Evolutionary conservation across 2,888 invertebrate species (phyloP).

Genomic region (Lordiphosa fenestrarum): DNA sequence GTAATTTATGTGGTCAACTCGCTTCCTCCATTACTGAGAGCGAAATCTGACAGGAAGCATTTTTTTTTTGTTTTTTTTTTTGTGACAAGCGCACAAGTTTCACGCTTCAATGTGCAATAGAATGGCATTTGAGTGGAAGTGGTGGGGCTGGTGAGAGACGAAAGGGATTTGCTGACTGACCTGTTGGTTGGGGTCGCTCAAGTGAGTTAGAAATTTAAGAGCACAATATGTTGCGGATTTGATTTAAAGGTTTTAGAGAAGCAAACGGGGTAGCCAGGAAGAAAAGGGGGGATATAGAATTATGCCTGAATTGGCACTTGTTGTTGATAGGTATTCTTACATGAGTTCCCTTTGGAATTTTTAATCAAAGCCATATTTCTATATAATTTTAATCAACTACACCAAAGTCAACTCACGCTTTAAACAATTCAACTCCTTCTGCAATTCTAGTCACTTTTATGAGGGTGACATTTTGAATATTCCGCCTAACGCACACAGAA

Average conservation of each 20-base stretch:
- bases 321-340: no score
- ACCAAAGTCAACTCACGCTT: no score
- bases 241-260: background rate
- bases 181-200: slow-evolving; percentile 10
- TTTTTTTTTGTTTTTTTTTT: slow-evolving; percentile 65
- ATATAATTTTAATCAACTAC: no score
- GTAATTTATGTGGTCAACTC: slow-evolving; percentile 51
- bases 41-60: slow-evolving; percentile 77
- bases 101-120: slow-evolving; percentile 74
- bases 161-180: slow-evolving; percentile 40
- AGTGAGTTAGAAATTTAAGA: slow-evolving; percentile 43
- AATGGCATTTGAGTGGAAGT: slow-evolving; percentile 31
- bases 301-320: no score
- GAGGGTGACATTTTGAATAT: no score
- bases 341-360: no score
- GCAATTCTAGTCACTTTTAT: no score
- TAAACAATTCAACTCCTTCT: no score
- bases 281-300: no score
- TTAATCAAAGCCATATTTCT: no score
- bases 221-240: slow-evolving; percentile 50
- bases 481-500: no score
- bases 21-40: slow-evolving; percentile 29
- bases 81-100: slow-evolving; percentile 78
- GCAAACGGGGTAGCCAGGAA: background rate
- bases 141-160: background rate